Evolutionary conservation across 2,797 vertebrate species (phyloP), one percentile per base, ranked within the genome.

Genomic region (Poecilia picta): DNA sequence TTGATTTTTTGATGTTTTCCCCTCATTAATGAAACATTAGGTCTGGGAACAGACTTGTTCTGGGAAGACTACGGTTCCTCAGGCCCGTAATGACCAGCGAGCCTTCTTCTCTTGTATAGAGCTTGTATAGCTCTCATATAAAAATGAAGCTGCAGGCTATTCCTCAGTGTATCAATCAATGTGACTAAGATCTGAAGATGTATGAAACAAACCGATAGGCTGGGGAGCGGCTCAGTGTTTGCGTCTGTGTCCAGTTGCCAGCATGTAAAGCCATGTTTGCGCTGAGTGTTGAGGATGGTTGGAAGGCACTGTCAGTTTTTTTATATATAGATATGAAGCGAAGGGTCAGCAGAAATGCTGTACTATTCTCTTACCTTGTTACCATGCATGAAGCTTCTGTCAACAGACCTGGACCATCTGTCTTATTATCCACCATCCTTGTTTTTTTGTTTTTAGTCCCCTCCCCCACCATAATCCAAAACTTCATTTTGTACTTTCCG

Each of bases 81-180:
- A 62, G 45, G 62, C 59, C 83, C 74, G 81, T 88, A 89, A 92
- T 83, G 82, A 85, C 82, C 83, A 78, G 78, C 20, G 23, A 81
- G 83, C 88, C 85, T 81, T 86, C 57, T 76, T 78, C 62, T 87
- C 82, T 77, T 82, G 83, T 68, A 83, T 28, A 87, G 76, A 86
- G 88, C 84, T 84, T 89, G 81, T 64, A 39, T 49, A 46, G 20
- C 84, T 90, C 93, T 89, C 83, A 90, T 88, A 82, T 90, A 79
- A 92, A 93, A 93, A 92, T 92, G 74, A 94, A 91, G 90, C 90
- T 86, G 20, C 70, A 78, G 83, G 83, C 87, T 92, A 92, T 94
- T 94, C 94, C 91, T 90, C 87, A 87, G 92, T 89, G 92, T 93
- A 92, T 94, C 93, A 96, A 92, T 95, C 94, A 94, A 93, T 93